Base-by-base conservation (phyloP, 2,797 vertebrate species). In the Scomberomorus guttatus region DNA sequence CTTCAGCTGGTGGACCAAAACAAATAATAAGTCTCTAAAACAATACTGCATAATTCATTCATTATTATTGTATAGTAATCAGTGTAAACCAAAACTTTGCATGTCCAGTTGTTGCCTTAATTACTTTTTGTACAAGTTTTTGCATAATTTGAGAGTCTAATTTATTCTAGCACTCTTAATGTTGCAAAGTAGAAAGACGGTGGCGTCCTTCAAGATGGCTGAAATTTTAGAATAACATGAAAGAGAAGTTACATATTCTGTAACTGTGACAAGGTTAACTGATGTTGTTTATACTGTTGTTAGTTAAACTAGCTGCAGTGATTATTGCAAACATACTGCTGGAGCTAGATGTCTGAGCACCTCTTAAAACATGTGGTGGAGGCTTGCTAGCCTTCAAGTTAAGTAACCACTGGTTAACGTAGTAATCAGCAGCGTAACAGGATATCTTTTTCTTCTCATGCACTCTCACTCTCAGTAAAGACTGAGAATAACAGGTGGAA, bases 401-500 rank as follows among this genome's bases (percentile, higher is more conserved):
- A 37, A 37, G 37, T 2, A 37, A 37, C 9, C 37, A 48, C 15
- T 18, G 6, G 15, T 17, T 48, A 48, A 17, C 17, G 18, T 17
- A 18, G 44, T 48, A 48, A 48, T 48, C 44, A 17, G 29, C 15
- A 60, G 39, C 5, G 6, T 9, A 22, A 25, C 3, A 52, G 0
- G 22, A 14, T 9, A 6, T 27, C 18, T 51, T 62, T 42, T 25
- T 14, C 0, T 24, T 50, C 39, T 17, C n/a, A 77, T 3, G 25
- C 6, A 24, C 39, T 25, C 15, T 52, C 29, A 17, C 62, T 65
- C 39, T 63, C 52, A 51, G 59, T 62, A 62, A 54, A 32, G 4
- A 29, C 50, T 48, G 39, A 65, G 8, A 65, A 59, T 24, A 77
- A 72, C 51, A 69, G 24, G n/a, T 29, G 34, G 7, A 81, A 72